Percentiles rank a stretch among this genome's conserved stretches.
phyloP scores from a whole-genome alignment of 2,797 vertebrate species.

The Eulemur mongoz region DNA sequence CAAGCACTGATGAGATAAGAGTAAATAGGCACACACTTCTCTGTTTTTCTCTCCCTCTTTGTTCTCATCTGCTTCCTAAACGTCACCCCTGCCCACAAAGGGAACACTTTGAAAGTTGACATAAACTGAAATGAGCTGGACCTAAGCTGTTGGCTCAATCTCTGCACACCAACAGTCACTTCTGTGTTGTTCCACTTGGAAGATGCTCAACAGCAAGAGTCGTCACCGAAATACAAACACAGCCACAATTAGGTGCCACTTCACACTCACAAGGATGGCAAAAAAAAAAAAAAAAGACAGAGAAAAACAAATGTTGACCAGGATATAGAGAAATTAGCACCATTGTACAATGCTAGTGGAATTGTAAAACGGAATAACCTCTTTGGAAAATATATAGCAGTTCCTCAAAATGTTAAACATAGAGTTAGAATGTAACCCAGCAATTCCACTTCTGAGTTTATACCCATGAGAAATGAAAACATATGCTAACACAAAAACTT shows the following conservation, averaged over 20 bases:
- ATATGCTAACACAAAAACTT: not conserved
- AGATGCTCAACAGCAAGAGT: not conserved
- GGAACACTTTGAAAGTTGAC: not conserved
- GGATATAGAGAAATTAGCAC: not conserved
- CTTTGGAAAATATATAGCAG: not conserved
- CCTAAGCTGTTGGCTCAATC: conserved; percentile 37
- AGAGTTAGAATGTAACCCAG: not conserved
- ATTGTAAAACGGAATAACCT: not conserved
- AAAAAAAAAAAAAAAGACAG: not conserved
- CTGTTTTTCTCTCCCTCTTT: not conserved
- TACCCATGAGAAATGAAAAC: not conserved
- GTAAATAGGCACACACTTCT: not conserved
- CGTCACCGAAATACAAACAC: not conserved
- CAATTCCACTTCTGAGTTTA: not conserved
- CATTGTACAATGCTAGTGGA: not conserved
- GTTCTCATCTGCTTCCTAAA: not conserved
- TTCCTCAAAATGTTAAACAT: not conserved
- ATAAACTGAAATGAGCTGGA: conserved; percentile 66
- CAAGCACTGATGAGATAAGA: rapidly evolving
- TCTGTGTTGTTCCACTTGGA: conserved; percentile 65
- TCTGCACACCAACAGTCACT: conserved; percentile 55
- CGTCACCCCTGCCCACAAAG: not conserved
- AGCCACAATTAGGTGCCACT: not conserved
- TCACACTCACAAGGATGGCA: not conserved
- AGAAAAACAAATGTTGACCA: not conserved